Base-by-base conservation (phyloP, 2,797 vertebrate species). In the Etheostoma nigrum region DNA sequence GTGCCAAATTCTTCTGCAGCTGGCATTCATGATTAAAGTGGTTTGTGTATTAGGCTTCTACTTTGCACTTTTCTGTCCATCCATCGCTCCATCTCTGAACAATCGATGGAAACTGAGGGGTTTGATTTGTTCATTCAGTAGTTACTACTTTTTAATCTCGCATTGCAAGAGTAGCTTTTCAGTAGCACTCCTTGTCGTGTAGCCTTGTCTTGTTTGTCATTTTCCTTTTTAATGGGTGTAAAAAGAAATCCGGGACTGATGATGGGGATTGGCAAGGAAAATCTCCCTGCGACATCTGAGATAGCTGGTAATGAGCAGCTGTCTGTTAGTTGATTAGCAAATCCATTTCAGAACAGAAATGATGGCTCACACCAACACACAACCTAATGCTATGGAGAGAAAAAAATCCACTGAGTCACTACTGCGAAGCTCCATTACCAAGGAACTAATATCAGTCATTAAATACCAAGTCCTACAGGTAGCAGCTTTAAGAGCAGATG, bases 241-340 rank as follows among this genome's bases (percentile, higher is more conserved):
- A 79, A 76, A 21, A 23, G 74, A 74, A 74, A 64, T 72, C 27
- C 52, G 6, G 58, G 65, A 1, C 44, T 25, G 30, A 58, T 74
- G 65, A 51, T 30, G 67, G 49, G 21, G 52, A 66, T 49, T 36
- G 33, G 5, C 33, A 9, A 10, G 33, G 9, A 33, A 78, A 80
- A 66, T 58, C 64, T 57, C 33, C 9, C 33, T 36, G 64, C 6
- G 2, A 30, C 51, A 19, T 45, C 16, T 23, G 64, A 66, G 45
- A 55, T 12, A 6, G 25, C 47, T 16, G 60, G 40, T 57, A 62
- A 75, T 36, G 55, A 72, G 64, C 79, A 48, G 64, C 23, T n/a
- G 65, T 48, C 64, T 4, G 21, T 62, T 72, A 27, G 25, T 27
- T 33, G 54, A 58, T 69, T 54, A 55, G 55, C 21, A 14, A 63